Percentiles rank a stretch among this genome's conserved stretches.
Conservation (phyloP, 2,888 invertebrate genomes). For the Bellardia pandia region DNA sequence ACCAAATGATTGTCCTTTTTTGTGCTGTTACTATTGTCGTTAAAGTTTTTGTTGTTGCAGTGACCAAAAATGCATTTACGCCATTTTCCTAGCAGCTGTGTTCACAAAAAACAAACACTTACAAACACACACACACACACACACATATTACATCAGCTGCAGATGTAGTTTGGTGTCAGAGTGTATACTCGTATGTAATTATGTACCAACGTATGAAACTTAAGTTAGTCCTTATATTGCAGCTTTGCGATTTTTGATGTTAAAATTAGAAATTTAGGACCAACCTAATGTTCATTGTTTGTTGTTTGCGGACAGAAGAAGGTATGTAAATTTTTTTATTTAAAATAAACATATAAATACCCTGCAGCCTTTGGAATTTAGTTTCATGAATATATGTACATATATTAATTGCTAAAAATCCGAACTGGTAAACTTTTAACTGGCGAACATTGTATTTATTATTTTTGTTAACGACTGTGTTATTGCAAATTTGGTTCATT, state of each 20-base stretch:
- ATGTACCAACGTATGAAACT: too few species aligned
- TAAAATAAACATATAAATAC: constrained; percentile 36
- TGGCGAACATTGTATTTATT: too few species aligned
- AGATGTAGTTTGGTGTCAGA: neutral
- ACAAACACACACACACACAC: neutral
- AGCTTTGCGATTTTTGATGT: neutral
- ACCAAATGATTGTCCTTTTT: constrained; percentile 56
- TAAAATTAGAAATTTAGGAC: too few species aligned
- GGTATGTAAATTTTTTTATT: constrained; percentile 40
- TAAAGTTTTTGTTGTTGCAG: constrained; percentile 44
- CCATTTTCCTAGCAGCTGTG: constrained; percentile 82
- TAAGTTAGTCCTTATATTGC: too few species aligned
- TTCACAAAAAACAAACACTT: constrained; percentile 37
- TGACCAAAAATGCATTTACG: constrained; percentile 82
- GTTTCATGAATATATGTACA: too few species aligned
- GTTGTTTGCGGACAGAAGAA: constrained; percentile 30
- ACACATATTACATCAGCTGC: neutral
- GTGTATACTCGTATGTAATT: too few species aligned
- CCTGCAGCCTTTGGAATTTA: too few species aligned
- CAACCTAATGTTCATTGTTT: neutral
- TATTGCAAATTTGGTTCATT: too few species aligned
- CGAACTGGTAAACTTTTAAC: too few species aligned
- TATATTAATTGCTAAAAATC: too few species aligned
- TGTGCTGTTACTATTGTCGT: constrained; percentile 40
- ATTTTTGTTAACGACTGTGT: too few species aligned